These are phyloP conservation scores for Thryonomys swinderianus DNA, from an alignment of 2,113 vertebrate species.

Conservation along the genomic window DNA sequence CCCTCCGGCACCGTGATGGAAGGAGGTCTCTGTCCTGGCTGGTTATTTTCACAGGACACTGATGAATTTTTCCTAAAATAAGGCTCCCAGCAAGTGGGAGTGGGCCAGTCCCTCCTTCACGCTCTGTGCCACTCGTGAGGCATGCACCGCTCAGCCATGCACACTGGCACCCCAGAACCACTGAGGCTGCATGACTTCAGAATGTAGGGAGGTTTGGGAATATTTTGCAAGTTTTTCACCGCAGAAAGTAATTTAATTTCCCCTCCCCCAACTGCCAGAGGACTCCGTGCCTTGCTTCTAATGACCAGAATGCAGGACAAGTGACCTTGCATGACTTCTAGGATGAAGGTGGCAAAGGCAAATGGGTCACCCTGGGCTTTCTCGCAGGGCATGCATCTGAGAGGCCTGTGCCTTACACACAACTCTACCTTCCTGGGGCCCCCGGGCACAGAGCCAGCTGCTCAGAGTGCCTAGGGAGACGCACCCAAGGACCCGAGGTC, in stretches of 20 bases:
- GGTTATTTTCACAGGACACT: neutral
- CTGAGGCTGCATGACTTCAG: neutral
- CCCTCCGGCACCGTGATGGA: neutral
- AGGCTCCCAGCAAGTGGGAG: neutral
- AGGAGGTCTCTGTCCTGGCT: no score
- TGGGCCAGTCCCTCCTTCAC: neutral
- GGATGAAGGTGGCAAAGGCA: neutral
- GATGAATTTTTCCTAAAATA: neutral
- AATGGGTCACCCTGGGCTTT: neutral
- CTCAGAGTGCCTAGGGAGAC: neutral
- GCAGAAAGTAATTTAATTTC: neutral
- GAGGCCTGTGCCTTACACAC: neutral
- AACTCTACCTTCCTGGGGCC: neutral
- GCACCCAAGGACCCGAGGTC: neutral
- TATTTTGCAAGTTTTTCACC: neutral
- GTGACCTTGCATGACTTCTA: neutral
- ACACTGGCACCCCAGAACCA: neutral
- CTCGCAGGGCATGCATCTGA: neutral
- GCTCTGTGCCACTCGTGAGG: neutral
- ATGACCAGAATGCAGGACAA: neutral
- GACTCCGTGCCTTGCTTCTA: neutral
- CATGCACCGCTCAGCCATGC: neutral
- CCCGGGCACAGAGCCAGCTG: neutral
- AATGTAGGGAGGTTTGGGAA: neutral
- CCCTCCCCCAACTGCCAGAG: neutral